phyloP scores from a whole-genome alignment of 2,113 vertebrate species.

The Pelobates fuscus region DNA sequence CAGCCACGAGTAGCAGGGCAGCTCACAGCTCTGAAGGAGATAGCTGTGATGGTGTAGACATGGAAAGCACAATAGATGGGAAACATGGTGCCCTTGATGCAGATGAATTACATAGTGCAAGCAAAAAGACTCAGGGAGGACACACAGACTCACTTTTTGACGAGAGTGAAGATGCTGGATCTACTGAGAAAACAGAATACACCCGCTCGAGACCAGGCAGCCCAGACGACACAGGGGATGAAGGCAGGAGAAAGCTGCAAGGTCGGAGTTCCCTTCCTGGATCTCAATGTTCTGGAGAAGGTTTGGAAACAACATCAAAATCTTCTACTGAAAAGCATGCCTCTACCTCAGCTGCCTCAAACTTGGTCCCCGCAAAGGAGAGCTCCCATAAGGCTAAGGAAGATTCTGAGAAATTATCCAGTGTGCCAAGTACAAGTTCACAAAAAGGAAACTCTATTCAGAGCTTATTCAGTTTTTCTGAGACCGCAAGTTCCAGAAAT shows the following conservation, averaged over 20 bases:
- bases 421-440: constrained; percentile 82
- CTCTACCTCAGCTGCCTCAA: constrained; percentile 81
- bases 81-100: constrained; percentile 71
- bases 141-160: constrained; percentile 65
- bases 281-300: constrained; percentile 60
- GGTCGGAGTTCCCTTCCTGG: constrained; percentile 61
- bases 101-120: constrained; percentile 77
- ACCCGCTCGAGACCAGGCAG: constrained; percentile 56
- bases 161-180: constrained; percentile 69
- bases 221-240: constrained; percentile 72
- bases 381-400: constrained; percentile 66
- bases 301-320: constrained; percentile 67
- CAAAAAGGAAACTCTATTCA: constrained; percentile 74
- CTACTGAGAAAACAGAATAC: constrained; percentile 62
- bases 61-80: constrained; percentile 74
- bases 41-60: constrained; percentile 94
- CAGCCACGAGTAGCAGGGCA: constrained; percentile 76
- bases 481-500: constrained; percentile 81
- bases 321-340: constrained; percentile 73
- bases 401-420: constrained; percentile 67
- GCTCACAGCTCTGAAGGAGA: constrained; percentile 85
- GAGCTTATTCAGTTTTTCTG: constrained; percentile 88
- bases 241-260: constrained; percentile 61
- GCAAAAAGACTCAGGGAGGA: constrained; percentile 79
- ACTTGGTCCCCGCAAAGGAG: constrained; percentile 65